Base-by-base conservation (phyloP, 92 coral and sea anemone genomes). In the Pocillopora meandrina region DNA sequence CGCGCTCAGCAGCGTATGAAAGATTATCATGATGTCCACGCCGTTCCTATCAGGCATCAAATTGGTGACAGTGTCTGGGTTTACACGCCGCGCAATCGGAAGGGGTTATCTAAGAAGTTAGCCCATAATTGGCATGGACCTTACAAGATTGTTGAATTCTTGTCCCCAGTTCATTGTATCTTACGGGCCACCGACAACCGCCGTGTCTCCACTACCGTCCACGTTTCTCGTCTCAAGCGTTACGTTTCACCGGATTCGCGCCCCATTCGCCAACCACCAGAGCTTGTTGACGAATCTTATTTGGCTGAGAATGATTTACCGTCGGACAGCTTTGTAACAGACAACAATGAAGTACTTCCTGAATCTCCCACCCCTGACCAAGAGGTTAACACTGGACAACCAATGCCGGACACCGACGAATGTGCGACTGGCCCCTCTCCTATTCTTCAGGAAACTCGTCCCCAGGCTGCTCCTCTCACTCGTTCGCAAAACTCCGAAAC, bases 1-100 rank as follows among this genome's bases (percentile, higher is more conserved):
- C 81, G 84, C 6, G 92, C 85, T 0, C 92, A 85, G 82, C 89
- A 84, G n/a, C 10, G 68, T 1, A 84, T 78, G 89, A 89, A 89
- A 57, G 82, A 77, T 64, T 56, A 56, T 2, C 77, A 86, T 14
- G 79, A 86, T 31, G 18, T 56, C 5, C 65, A 67, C 10, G 87
- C 82, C 21, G 72, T 60, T 7, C 81, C 81, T 1, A 58, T 77
- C 4, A 77, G n/a, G 8, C 49, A 61, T 11, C 70, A 61, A 62
- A 58, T 77, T 1, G 81, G 81, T 33, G 81, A 77, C 0, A 0
- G 58, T 3, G 71, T 77, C 35, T 42, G 71, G 81, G 71, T 77
- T 13, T 77, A 61, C 21, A 61, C 68, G 1, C 81, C 78, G 1
- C 23, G 26, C 19, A 74, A 56, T 20, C n/a, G 78, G 10, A 77